These are phyloP conservation scores for Apamea monoglypha DNA, from an alignment of 2,888 invertebrate species.

Conservation along the genomic window DNA sequence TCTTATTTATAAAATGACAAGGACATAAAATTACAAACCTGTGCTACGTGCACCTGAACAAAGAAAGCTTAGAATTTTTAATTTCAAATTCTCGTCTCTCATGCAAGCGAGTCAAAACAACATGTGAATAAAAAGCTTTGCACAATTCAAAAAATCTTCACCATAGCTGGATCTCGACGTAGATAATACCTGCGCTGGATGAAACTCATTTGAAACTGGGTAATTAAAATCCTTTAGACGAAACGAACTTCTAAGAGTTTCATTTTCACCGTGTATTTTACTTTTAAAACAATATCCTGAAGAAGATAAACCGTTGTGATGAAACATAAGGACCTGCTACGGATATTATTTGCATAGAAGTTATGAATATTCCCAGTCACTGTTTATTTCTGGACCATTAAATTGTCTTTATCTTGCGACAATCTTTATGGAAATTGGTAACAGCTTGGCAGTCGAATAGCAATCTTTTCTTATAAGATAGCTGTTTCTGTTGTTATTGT, in stretches of 20 bases:
- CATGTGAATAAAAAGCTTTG: slow-evolving; percentile 48
- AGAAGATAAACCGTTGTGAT: slow-evolving; percentile 2
- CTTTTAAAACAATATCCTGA: slow-evolving; percentile 47
- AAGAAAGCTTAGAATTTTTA: slow-evolving; percentile 49
- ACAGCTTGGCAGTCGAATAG: not conserved
- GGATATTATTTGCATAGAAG: slow-evolving; percentile 22
- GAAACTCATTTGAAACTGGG: slow-evolving; percentile 56
- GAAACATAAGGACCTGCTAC: slow-evolving; percentile 24
- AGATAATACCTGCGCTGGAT: slow-evolving; percentile 39
- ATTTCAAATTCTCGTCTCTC: slow-evolving; percentile 47
- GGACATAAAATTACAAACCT: slow-evolving; percentile 17
- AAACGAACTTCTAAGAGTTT: slow-evolving; percentile 36
- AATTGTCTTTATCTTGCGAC: slow-evolving; percentile 1
- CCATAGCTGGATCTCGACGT: slow-evolving; percentile 33
- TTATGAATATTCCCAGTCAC: slow-evolving; percentile 30
- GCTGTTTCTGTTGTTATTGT: not conserved
- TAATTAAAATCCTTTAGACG: slow-evolving; percentile 60
- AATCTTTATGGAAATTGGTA: slow-evolving; percentile 25
- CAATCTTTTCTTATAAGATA: not conserved
- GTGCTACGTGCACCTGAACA: slow-evolving; percentile 1
- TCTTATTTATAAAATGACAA: not conserved
- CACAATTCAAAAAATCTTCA: slow-evolving; percentile 42
- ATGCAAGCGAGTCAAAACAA: slow-evolving; percentile 27
- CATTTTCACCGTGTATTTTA: slow-evolving; percentile 44
- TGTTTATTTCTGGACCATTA: slow-evolving; percentile 24